Conservation (phyloP, 2,888 invertebrate genomes). For the Macroteleia sp. region DNA sequence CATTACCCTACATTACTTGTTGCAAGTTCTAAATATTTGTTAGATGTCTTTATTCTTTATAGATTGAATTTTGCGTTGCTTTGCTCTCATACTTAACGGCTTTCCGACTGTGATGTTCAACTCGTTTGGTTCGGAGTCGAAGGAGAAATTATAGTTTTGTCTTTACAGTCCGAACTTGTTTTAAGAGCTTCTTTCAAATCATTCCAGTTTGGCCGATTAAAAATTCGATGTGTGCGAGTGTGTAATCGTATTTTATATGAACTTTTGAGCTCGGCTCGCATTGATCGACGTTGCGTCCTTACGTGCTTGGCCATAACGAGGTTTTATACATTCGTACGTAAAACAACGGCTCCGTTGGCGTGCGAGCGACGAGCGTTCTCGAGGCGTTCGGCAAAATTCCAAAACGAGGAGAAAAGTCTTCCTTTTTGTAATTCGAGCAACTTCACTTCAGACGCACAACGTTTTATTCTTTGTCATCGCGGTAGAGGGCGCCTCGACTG, state of each 20-base stretch:
- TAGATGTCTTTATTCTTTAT: too few relatives aligned
- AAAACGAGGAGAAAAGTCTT: conserved; percentile 22
- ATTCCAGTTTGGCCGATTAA: conserved; percentile 30
- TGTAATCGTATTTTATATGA: conserved; percentile 52
- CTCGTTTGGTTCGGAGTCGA: too few relatives aligned
- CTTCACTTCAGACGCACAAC: conserved; percentile 28
- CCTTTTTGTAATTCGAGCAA: conserved; percentile 18
- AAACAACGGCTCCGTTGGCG: conserved; percentile 54
- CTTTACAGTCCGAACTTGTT: too few relatives aligned
- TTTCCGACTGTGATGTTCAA: conserved; percentile 62
- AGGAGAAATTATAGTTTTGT: too few relatives aligned
- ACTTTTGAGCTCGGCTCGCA: conserved; percentile 59
- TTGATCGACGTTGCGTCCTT: conserved; percentile 73
- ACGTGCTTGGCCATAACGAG: conserved; percentile 78
- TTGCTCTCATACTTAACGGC: conserved; percentile 33
- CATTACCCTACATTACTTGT: too few relatives aligned
- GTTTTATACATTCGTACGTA: conserved; percentile 84
- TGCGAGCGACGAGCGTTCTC: conserved; percentile 11
- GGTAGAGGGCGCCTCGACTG: neutral
- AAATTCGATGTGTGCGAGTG: conserved; percentile 34
- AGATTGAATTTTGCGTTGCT: too few relatives aligned
- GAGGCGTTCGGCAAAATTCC: neutral
- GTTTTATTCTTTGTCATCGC: neutral
- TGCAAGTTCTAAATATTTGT: too few relatives aligned
- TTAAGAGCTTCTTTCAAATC: too few relatives aligned